These are phyloP conservation scores for Diploptera punctata DNA, from an alignment of 2,888 invertebrate species.

Conservation along the genomic window DNA sequence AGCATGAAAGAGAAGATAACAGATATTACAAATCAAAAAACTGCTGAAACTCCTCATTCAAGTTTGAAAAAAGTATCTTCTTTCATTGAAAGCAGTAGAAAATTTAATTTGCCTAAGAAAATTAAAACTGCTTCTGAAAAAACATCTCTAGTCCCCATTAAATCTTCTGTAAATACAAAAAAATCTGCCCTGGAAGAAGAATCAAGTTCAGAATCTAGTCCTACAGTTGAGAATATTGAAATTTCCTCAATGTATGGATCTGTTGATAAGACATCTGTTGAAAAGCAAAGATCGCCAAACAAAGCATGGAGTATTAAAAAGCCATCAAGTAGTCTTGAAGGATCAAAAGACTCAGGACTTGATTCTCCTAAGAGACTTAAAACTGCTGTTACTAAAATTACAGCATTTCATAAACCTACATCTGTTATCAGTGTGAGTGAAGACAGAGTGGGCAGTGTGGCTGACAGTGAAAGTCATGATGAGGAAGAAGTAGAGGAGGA, in stretches of 20 bases:
- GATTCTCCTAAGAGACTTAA: constrained; percentile 27
- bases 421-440: not conserved
- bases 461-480: not conserved
- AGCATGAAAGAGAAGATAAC: not conserved
- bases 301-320: not conserved
- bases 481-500: not conserved
- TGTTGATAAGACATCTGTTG: not conserved
- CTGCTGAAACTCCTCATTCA: no score
- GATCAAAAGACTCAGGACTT: constrained; percentile 29
- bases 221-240: not conserved
- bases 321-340: not conserved
- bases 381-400: not conserved
- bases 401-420: not conserved
- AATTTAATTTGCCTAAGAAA: no score
- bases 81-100: no score
- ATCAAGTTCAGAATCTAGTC: not conserved
- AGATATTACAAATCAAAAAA: no score
- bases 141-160: no score
- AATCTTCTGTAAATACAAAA: no score
- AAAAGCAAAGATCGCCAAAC: not conserved
- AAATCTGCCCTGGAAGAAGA: no score
- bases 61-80: no score
- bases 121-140: no score
- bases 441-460: not conserved
- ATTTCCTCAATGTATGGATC: not conserved